These are phyloP conservation scores for Ariolimax columbianus DNA, from an alignment of 2,888 invertebrate genomes.

Conservation along the genomic window DNA sequence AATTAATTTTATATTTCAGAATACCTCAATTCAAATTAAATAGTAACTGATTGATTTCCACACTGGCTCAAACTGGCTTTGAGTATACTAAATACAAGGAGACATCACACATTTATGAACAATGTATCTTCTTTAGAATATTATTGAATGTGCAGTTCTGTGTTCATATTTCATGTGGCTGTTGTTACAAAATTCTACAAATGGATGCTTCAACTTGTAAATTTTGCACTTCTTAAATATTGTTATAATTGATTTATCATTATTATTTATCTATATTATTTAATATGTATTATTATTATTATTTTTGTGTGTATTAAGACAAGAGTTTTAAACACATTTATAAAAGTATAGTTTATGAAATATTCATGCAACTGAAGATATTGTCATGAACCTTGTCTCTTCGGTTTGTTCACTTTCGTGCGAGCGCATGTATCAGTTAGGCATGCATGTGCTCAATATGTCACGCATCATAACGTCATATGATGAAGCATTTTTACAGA, in stretches of 20 bases:
- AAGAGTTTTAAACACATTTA: conserved; percentile 22
- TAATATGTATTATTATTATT: conserved; percentile 1
- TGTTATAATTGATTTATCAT: conserved; percentile 18
- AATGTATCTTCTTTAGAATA: conserved; percentile 3
- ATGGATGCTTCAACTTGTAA: conserved; percentile 38
- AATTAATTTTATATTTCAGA: no score
- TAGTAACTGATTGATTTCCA: neutral
- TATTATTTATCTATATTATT: conserved; percentile 26
- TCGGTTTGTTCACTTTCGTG: conserved; percentile 3
- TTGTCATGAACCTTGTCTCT: conserved; percentile 33
- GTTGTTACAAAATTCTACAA: conserved; percentile 32
- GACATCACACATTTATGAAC: neutral
- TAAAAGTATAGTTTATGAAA: conserved; percentile 4
- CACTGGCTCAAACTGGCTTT: conserved; percentile 8
- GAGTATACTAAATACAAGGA: neutral
- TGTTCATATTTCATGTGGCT: conserved; percentile 32
- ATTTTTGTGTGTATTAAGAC: conserved; percentile 5
- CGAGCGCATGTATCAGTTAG: neutral
- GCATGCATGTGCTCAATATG: neutral
- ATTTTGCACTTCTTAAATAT: conserved; percentile 33
- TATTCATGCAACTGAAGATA: conserved; percentile 17
- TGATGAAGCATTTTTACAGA: conserved; percentile 23
- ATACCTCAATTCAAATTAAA: no score
- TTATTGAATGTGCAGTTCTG: conserved; percentile 19
- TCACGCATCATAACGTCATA: neutral